These are phyloP conservation scores for Chionis minor DNA, from an alignment of 2,113 vertebrate species.

Conservation along the genomic window DNA sequence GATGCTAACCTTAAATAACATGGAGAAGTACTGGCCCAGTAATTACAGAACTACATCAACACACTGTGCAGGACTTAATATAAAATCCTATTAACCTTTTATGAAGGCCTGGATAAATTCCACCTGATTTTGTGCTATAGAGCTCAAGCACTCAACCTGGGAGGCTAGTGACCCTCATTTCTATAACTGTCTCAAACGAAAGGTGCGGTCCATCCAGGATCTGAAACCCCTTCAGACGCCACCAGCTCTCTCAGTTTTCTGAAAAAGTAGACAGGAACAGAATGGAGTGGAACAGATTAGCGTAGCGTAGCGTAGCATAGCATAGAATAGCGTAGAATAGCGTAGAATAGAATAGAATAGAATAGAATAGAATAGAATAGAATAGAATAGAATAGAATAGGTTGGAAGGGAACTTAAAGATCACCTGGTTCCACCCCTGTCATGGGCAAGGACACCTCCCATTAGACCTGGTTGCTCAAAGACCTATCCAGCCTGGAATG, in stretches of 20 bases:
- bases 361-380: neutral
- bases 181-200: neutral
- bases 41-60: neutral
- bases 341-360: neutral
- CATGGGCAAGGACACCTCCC: too few relatives aligned
- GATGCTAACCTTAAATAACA: neutral
- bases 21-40: fast-evolving
- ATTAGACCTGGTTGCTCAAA: too few relatives aligned
- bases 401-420: too few relatives aligned
- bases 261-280: neutral
- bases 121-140: neutral
- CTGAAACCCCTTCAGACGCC: neutral
- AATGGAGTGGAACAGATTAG: fast-evolving
- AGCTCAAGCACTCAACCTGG: neutral
- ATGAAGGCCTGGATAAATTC: neutral
- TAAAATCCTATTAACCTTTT: neutral
- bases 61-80: neutral
- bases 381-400: too few relatives aligned
- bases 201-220: neutral
- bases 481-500: too few relatives aligned
- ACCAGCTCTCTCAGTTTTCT: neutral
- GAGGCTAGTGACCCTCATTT: neutral
- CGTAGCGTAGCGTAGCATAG: neutral
- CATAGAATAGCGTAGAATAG: fast-evolving
- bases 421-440: too few relatives aligned